phyloP scores from a whole-genome alignment of 2,113 vertebrate genomes.

The Pimephales promelas region DNA sequence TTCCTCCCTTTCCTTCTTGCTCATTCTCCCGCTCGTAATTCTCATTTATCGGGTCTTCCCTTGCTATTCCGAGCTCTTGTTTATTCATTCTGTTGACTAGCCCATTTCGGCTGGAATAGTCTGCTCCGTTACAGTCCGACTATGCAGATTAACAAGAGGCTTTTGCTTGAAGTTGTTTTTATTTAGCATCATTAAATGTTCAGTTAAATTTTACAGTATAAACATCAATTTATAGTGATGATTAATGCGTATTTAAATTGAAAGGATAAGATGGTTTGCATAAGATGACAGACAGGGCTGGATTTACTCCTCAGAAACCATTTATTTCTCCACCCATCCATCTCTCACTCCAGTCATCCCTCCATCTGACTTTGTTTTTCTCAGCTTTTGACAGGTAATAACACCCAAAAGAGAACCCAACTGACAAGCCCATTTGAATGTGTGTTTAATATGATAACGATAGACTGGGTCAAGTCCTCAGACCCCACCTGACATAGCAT shows the following conservation, averaged over 20 bases:
- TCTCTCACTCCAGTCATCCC: slow-evolving; percentile 29
- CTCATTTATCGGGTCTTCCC: slow-evolving; percentile 36
- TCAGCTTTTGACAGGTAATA: slow-evolving; percentile 72
- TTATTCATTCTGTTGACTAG: slow-evolving; percentile 30
- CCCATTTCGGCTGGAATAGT: not conserved
- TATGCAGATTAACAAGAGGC: slow-evolving; percentile 5
- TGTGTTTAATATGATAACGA: slow-evolving; percentile 73
- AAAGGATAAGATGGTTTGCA: slow-evolving; percentile 12
- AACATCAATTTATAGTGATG: not conserved
- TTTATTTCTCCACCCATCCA: slow-evolving; percentile 1
- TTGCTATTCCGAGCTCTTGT: slow-evolving; percentile 34
- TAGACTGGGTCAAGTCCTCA: slow-evolving; percentile 59
- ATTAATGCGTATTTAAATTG: not conserved
- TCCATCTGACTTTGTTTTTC: not conserved
- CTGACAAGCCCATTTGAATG: slow-evolving; percentile 77
- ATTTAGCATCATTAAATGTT: slow-evolving; percentile 3
- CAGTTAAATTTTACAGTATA: not conserved
- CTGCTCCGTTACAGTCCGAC: not conserved
- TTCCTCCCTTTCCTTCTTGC: slow-evolving; percentile 22
- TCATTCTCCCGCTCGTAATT: slow-evolving; percentile 32
- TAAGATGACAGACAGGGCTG: slow-evolving; percentile 1
- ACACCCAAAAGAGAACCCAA: slow-evolving; percentile 62
- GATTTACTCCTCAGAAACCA: not conserved
- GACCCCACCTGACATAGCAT: slow-evolving; percentile 33
- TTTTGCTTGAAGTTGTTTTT: not conserved